Percentiles rank a stretch among this genome's conserved stretches.
phyloP scores from a whole-genome alignment of 2,113 vertebrate genomes.

The Rhea americana region DNA sequence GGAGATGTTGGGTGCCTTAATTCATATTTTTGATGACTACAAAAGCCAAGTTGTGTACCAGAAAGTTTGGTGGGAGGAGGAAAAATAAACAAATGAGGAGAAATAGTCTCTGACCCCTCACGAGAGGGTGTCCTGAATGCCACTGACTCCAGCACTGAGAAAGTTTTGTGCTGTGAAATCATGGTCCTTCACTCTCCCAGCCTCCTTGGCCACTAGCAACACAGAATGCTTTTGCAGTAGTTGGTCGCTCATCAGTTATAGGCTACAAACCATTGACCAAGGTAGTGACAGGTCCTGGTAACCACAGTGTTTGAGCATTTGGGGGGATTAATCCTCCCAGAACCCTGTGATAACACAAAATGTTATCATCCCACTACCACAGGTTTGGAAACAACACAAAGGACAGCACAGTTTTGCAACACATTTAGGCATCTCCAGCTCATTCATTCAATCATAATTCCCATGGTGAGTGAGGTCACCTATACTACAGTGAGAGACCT shows the following conservation, averaged over 20 bases:
- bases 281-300: not conserved
- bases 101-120: not conserved
- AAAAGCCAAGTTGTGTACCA: not conserved
- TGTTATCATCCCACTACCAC: not conserved
- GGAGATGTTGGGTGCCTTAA: not conserved
- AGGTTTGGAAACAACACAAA: not conserved
- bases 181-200: not conserved
- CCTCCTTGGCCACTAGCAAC: not conserved
- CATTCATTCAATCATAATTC: not conserved
- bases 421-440: not conserved
- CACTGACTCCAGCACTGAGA: not conserved
- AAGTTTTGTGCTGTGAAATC: not conserved
- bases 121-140: rapidly evolving
- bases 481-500: not conserved
- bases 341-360: not conserved
- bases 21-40: not conserved
- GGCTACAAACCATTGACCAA: not conserved
- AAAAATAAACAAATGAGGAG: not conserved
- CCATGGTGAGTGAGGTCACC: not conserved
- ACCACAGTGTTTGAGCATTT: not conserved
- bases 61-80: not conserved
- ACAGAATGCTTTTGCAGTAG: not conserved
- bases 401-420: not conserved
- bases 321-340: not conserved
- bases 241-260: not conserved